phyloP scores from a whole-genome alignment of 2,797 vertebrate species.

The Apodemus agrarius region DNA sequence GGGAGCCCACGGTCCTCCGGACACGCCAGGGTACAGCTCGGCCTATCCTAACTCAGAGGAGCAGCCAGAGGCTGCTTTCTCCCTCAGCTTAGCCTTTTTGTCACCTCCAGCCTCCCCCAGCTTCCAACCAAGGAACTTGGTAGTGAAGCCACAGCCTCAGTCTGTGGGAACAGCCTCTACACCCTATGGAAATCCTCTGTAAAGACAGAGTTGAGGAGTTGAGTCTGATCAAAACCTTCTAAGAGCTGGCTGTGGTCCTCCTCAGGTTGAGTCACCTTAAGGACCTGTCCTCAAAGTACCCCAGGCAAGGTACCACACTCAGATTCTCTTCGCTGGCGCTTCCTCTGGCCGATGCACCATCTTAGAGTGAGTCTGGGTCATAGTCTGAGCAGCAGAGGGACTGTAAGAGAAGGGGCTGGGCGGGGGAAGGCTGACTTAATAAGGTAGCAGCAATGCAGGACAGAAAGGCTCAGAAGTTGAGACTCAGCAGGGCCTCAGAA shows the following conservation, averaged over 20 bases:
- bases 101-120: background rate
- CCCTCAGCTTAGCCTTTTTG: background rate
- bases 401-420: conserved; percentile 14
- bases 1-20: background rate
- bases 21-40: background rate
- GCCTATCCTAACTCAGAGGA: background rate
- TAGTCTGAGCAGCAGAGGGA: conserved; percentile 53
- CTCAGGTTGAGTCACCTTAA: conserved; percentile 49
- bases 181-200: conserved; percentile 35
- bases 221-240: conserved; percentile 82
- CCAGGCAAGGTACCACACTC: background rate
- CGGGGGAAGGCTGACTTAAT: background rate
- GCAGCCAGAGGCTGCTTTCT: background rate
- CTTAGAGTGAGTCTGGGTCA: conserved; percentile 10
- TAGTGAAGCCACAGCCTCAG: background rate
- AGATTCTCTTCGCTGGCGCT: background rate
- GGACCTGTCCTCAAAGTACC: conserved; percentile 37
- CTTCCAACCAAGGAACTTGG: background rate
- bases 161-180: conserved; percentile 4
- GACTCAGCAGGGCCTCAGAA: conserved; percentile 88
- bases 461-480: conserved; percentile 81
- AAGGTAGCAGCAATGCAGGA: background rate
- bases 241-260: conserved; percentile 88
- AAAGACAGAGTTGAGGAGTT: conserved; percentile 67
- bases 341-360: conserved; percentile 46